Evolutionary conservation across 1,140 invertebrate species (phyloP).

Genomic region (Drosophila carrolli): DNA sequence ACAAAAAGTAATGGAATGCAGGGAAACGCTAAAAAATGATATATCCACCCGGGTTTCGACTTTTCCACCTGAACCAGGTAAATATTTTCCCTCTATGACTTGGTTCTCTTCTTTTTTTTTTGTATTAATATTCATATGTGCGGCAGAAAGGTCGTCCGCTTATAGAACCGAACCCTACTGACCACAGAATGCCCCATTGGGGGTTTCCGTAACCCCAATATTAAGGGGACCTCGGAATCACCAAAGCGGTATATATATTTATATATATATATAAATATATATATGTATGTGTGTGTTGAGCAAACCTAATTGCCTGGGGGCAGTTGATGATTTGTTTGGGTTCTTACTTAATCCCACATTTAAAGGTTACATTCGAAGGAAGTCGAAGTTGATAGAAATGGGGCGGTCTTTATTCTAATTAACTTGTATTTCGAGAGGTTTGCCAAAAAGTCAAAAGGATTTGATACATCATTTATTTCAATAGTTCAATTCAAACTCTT

Average conservation of each 20-base stretch:
- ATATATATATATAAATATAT: neutral
- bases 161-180: constrained; percentile 9
- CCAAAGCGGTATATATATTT: constrained; percentile 8
- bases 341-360: constrained; percentile 22
- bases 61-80: constrained; percentile 33
- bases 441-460: too few relatives aligned
- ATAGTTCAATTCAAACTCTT: too few relatives aligned
- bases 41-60: constrained; percentile 22
- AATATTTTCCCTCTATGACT: constrained; percentile 21
- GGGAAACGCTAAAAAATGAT: constrained; percentile 48
- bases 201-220: constrained; percentile 9
- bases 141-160: constrained; percentile 29
- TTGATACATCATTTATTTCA: too few relatives aligned
- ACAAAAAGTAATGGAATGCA: constrained; percentile 42
- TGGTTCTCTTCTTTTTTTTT: constrained; percentile 9
- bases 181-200: constrained; percentile 27
- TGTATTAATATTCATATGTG: constrained; percentile 55
- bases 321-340: constrained; percentile 32
- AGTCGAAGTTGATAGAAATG: constrained; percentile 8
- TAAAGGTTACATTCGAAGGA: constrained; percentile 24
- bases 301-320: constrained; percentile 23
- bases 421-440: neutral
- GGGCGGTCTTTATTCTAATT: neutral
- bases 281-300: neutral
- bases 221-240: constrained; percentile 16